phyloP scores from a whole-genome alignment of 2,888 invertebrate species.

The Trichopria drosophilae region DNA sequence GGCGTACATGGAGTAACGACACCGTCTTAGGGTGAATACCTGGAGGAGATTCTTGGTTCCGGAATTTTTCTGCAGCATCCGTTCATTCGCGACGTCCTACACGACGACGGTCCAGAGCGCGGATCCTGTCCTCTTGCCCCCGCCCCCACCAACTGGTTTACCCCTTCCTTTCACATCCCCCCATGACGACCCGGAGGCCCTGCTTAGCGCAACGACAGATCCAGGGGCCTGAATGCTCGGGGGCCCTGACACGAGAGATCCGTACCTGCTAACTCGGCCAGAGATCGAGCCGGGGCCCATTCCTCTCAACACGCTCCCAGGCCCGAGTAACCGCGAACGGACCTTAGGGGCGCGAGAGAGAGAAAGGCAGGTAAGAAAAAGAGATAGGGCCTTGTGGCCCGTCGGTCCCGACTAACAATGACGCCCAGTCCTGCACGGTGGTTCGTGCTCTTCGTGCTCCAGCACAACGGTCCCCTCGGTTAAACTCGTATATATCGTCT shows the following conservation, averaged over 20 bases:
- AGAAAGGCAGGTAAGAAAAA: no score
- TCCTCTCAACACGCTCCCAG: conserved; percentile 43
- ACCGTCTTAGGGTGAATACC: no score
- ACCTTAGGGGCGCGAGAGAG: conserved; percentile 50
- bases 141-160: conserved; percentile 15
- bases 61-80: conserved; percentile 50
- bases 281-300: no score
- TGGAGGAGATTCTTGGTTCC: conserved; percentile 43
- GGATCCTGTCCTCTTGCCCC: conserved; percentile 10
- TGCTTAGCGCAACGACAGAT: neutral
- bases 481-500: no score
- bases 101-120: neutral
- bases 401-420: conserved; percentile 51
- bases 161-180: conserved; percentile 24
- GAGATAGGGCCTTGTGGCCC: conserved; percentile 47
- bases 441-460: conserved; percentile 39
- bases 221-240: neutral
- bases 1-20: no score
- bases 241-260: neutral
- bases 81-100: conserved; percentile 37
- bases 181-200: conserved; percentile 28
- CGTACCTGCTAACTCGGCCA: conserved; percentile 14
- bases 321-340: conserved; percentile 45
- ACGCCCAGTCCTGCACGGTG: conserved; percentile 54
- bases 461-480: neutral